phyloP scores from a whole-genome alignment of 2,797 vertebrate species.

The Nasua narica region DNA sequence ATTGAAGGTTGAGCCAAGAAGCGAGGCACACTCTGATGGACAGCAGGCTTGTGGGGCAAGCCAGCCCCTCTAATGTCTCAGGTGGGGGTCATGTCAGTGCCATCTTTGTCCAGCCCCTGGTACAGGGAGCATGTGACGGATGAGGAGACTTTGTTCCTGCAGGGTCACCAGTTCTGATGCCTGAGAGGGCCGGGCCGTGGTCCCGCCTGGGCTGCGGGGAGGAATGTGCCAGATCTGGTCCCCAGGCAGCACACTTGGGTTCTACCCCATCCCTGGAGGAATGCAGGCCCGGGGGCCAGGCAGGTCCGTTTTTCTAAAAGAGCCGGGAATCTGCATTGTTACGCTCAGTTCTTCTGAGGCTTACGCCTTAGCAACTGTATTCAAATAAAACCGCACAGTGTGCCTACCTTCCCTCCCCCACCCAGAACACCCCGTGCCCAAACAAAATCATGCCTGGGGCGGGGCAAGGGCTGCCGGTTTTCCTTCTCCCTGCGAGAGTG shows the following conservation, averaged over 20 bases:
- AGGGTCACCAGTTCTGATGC: not conserved
- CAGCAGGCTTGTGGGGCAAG: fast-evolving
- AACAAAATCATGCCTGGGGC: not conserved
- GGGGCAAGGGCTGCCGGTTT: not conserved
- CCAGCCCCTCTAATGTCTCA: fast-evolving
- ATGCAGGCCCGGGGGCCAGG: fast-evolving
- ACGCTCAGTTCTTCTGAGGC: fast-evolving
- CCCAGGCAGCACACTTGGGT: not conserved
- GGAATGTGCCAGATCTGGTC: not conserved
- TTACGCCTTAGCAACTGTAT: no score
- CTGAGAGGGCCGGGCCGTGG: fast-evolving
- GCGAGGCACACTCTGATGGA: not conserved
- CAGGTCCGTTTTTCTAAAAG: fast-evolving
- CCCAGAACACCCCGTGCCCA: not conserved
- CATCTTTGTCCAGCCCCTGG: not conserved
- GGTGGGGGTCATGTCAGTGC: fast-evolving
- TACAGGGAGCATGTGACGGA: fast-evolving
- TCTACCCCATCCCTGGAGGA: not conserved
- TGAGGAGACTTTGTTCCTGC: not conserved
- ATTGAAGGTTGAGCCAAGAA: not conserved
- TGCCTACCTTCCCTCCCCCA: fast-evolving
- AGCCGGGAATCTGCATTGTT: fast-evolving
- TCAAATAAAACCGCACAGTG: not conserved
- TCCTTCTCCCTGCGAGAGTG: fast-evolving
- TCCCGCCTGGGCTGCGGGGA: not conserved